Conservation (phyloP, 2,888 invertebrate genomes). For the Gibbula magus region DNA sequence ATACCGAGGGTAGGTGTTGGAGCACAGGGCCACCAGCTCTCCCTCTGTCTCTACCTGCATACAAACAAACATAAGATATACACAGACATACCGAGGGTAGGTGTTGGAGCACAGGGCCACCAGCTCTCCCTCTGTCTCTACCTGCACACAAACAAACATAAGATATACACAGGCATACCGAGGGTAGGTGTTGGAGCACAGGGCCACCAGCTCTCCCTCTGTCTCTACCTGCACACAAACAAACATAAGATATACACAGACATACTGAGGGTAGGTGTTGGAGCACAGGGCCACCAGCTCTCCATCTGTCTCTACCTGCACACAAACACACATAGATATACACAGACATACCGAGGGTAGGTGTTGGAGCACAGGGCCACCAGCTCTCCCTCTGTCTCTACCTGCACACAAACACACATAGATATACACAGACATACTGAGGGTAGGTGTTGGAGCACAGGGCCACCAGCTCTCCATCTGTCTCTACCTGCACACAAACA, state of each 20-base stretch:
- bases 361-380: neutral
- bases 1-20: slow-evolving; percentile 68
- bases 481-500: slow-evolving; percentile 63
- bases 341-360: too few species aligned
- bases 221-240: slow-evolving; percentile 64
- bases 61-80: too few species aligned
- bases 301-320: slow-evolving; percentile 62
- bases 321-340: neutral
- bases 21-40: slow-evolving; percentile 68
- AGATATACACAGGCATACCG: slow-evolving; percentile 68
- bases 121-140: too few species aligned
- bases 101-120: too few species aligned
- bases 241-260: neutral
- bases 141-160: slow-evolving; percentile 25
- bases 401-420: too few species aligned
- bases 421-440: slow-evolving; percentile 63
- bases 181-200: slow-evolving; percentile 68
- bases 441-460: slow-evolving; percentile 69
- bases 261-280: neutral
- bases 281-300: neutral
- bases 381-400: too few species aligned
- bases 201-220: slow-evolving; percentile 66
- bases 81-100: too few species aligned
- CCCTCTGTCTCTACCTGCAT: slow-evolving; percentile 69
- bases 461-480: slow-evolving; percentile 66